Percentiles rank a stretch among this genome's conserved stretches.
Conservation (phyloP, 1,140 invertebrate genomes). For the Belonocnema kinseyi region DNA sequence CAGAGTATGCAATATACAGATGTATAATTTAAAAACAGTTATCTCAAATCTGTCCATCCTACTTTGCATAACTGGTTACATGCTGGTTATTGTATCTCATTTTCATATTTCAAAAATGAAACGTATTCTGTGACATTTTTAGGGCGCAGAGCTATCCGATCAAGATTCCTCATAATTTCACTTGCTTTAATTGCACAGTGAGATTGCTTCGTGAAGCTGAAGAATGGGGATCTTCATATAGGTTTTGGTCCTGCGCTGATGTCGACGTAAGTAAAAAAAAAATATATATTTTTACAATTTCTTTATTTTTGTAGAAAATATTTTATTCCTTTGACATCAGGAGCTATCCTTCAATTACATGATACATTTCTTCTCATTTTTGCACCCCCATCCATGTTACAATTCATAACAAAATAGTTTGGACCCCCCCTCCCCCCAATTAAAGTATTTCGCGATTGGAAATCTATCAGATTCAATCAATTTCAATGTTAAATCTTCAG, state of each 20-base stretch:
- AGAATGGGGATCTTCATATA: constrained; percentile 90
- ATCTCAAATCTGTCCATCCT: not conserved
- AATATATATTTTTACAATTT: not conserved
- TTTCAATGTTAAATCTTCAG: no score
- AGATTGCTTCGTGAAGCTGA: constrained; percentile 90
- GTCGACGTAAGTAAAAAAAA: constrained; percentile 83
- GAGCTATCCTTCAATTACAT: no score
- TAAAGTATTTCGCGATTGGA: no score
- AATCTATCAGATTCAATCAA: no score
- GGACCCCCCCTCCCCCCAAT: no score
- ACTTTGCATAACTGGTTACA: not conserved
- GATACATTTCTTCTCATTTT: no score
- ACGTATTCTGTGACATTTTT: constrained; percentile 48
- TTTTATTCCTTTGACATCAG: no score
- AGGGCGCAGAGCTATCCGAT: constrained; percentile 90
- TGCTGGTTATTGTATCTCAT: not conserved
- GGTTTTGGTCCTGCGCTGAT: constrained; percentile 97
- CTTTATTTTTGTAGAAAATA: no score
- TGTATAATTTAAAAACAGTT: no score
- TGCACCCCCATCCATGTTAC: no score
- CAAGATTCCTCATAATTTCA: constrained; percentile 86
- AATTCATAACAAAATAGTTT: no score
- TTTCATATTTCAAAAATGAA: constrained; percentile 28
- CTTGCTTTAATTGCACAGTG: constrained; percentile 92
- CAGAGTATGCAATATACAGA: no score